Base-by-base conservation (phyloP, 2,888 invertebrate genomes). In the Oasisia sp. region DNA sequence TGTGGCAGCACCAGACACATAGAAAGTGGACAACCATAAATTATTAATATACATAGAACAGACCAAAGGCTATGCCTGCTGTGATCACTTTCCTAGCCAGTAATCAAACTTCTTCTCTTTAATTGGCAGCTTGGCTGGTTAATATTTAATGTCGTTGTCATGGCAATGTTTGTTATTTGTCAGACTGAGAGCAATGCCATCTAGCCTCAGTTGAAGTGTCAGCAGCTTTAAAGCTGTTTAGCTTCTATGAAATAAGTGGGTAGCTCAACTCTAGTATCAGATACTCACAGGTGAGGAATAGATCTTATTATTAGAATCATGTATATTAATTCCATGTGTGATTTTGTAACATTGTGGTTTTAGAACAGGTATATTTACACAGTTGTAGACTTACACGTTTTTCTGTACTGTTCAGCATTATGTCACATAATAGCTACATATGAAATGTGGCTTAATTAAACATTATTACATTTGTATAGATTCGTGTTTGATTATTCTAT, bases 141-240 rank as follows among this genome's bases (percentile, higher is more conserved):
- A 74, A 74, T 74, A 74, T 27, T 74, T 74, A 74, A 74, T 74
- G 27, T 19, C 19, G 74, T 74, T 74, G 74, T 74, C 74, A 74
- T 74, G 74, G 27, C 74, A 74, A 74, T 74, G 74, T 74, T 74
- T 74, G 74, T 74, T 74, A 74, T 74, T 74, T 74, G 74, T 74
- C 74, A 74, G 74, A 74, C 27, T 74, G 50, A 9, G 50, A 12
- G 74, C 74, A 27, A 27, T 74, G 27, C 74, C 74, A 74, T 74
- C 19, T 74, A 74, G 74, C 74, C 74, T 74, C 74, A 74, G 74
- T 74, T 74, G 74, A 27, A 19, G 74, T 74, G 74, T 74, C 19
- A 74, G 74, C 14, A 74, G 74, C 74, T 74, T 74, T 50, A 50
- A 74, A 74, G 74, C 74, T 74, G 74, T 74, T 74, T 27, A 74